Conservation (phyloP, 2,888 invertebrate genomes). For the Balanococcus diminutus region DNA sequence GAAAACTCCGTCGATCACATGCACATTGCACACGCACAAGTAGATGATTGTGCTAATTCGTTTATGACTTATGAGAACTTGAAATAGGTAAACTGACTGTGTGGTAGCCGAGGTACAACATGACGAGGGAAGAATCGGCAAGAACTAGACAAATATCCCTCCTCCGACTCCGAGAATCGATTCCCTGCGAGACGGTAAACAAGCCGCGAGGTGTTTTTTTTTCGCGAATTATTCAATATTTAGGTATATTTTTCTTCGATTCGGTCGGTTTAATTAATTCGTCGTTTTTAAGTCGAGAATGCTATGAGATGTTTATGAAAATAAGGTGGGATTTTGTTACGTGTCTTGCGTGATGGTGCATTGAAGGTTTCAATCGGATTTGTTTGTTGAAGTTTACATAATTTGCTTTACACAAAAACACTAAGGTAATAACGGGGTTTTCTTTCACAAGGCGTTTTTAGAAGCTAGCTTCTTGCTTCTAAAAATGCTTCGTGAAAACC, state of each 20-base stretch:
- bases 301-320: too few species aligned
- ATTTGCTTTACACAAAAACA: too few species aligned
- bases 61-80: background rate
- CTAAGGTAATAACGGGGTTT: too few species aligned
- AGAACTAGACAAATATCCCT: slow-evolving; percentile 1
- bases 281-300: background rate
- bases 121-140: background rate
- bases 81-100: background rate
- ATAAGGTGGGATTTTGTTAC: too few species aligned
- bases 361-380: too few species aligned
- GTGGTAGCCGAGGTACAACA: background rate
- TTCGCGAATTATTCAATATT: background rate
- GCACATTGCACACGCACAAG: background rate
- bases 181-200: background rate
- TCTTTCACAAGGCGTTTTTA: too few species aligned
- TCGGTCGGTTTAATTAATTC: background rate
- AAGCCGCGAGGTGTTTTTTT: background rate
- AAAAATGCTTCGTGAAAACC: too few species aligned
- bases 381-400: too few species aligned
- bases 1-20: background rate
- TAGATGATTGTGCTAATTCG: background rate
- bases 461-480: too few species aligned
- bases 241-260: background rate
- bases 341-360: too few species aligned
- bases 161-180: background rate